Percentiles rank a stretch among this genome's conserved stretches.
Evolutionary conservation across 2,113 vertebrate genomes (phyloP).

Genomic region (Petaurus breviceps): DNA sequence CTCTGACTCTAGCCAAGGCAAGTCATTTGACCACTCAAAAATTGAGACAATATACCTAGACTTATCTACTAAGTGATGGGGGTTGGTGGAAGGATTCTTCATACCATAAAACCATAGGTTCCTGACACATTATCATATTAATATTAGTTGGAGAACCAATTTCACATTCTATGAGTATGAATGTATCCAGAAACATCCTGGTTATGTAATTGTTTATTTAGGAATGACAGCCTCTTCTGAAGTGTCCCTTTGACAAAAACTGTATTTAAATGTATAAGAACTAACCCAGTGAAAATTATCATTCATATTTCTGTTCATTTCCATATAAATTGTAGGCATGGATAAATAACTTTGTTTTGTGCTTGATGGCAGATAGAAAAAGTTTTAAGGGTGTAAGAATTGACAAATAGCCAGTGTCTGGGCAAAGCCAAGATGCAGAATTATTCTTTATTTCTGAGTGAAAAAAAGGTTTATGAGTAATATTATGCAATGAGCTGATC

Average conservation of each 20-base stretch:
- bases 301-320: not conserved
- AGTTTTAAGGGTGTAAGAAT: not conserved
- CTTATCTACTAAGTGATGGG: not conserved
- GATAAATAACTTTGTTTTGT: not conserved
- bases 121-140: not conserved
- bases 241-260: not conserved
- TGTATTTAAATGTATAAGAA: slow-evolving; percentile 22
- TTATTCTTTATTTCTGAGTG: slow-evolving; percentile 21
- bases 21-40: not conserved
- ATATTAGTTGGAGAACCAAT: not conserved
- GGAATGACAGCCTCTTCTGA: not conserved
- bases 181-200: not conserved
- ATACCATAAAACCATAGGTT: not conserved
- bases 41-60: not conserved
- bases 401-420: slow-evolving; percentile 21
- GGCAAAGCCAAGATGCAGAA: slow-evolving; percentile 13
- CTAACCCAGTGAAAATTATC: not conserved
- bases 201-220: not conserved
- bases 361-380: not conserved
- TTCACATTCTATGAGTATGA: not conserved
- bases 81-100: not conserved
- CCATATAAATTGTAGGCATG: not conserved
- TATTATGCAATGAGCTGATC: not conserved
- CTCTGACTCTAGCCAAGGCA: not conserved
- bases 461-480: slow-evolving; percentile 1